Base-by-base conservation (phyloP, 1,140 invertebrate genomes). In the Drosophila sucinea region DNA sequence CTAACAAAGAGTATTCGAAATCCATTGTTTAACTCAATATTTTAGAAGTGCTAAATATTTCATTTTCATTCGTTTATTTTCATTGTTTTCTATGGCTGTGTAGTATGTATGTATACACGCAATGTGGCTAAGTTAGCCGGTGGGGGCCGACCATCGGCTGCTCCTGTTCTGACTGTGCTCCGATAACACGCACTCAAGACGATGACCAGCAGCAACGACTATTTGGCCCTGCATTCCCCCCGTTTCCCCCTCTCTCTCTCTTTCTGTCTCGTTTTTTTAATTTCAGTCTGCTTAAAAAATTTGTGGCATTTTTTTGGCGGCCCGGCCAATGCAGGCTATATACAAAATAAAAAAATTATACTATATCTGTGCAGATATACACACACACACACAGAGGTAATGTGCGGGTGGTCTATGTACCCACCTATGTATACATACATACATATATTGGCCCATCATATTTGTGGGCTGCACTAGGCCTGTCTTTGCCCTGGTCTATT, bases 251-350 rank as follows among this genome's bases (percentile, higher is more conserved):
- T 23, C 3, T 57, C 11, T 25, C 44, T 47, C 17, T 17, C 17
- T 17, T 17, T 17, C 17, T 17, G 17, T 17, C 17, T 17, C 17
- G n/a, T 17, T 17, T 17, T 17, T 0, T 38, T 38, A 38, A 38
- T 38, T 35, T 35, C 33, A 44, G n/a, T 8, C 17, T 4, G 35
- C 33, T 35, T 38, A 38, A 47, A 47, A 47, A 25, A 47, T 47
- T 6, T 7, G 44, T 17, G n/a, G 11, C 6, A 17, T 17, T 44
- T 30, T 30, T 69, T n/a, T 27, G 38, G 33, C 35, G 29, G 33
- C 58, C 33, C 32, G 32, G 58, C 8, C 58, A 62, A 56, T 69
- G 60, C 60, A 69, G 58, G 25, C 33, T 60, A 38, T 8, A 8
- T 8, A 3, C 6, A 61, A 4, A 40, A 62, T 33, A 29, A 33